These are phyloP conservation scores for Rugalucina vietnamica DNA, from an alignment of 2,888 invertebrate species.

Conservation along the genomic window DNA sequence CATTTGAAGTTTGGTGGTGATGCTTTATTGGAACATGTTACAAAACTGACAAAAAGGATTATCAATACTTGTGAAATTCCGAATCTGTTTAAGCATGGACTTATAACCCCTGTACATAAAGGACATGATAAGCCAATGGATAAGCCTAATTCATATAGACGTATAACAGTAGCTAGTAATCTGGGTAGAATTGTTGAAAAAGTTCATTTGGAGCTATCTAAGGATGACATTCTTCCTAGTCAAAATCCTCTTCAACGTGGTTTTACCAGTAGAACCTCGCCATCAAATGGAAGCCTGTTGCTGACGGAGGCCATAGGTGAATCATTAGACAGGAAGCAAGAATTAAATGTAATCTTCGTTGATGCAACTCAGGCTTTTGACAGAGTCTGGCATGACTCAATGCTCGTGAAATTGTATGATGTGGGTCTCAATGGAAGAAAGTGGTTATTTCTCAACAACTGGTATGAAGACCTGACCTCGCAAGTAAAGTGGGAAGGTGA, in stretches of 20 bases:
- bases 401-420: neutral
- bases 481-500: neutral
- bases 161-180: neutral
- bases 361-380: neutral
- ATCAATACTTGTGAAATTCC: constrained; percentile 2
- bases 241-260: neutral
- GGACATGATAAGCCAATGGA: neutral
- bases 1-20: constrained; percentile 1
- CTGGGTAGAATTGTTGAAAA: neutral
- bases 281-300: neutral
- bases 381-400: neutral
- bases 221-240: neutral
- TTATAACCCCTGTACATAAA: neutral
- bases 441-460: neutral
- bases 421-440: neutral
- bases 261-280: neutral
- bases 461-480: neutral
- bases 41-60: neutral
- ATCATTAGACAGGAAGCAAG: neutral
- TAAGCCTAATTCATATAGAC: neutral
- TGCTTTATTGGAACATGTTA: neutral
- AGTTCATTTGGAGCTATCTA: neutral
- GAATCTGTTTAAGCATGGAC: neutral
- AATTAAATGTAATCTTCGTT: neutral
- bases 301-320: neutral